Evolutionary conservation across 30 jellyfish, hydroid and myxozoan species (phyloP), one percentile per base, ranked within the genome.

Genomic region (Aurelia aurita complex sp. Pacific): DNA sequence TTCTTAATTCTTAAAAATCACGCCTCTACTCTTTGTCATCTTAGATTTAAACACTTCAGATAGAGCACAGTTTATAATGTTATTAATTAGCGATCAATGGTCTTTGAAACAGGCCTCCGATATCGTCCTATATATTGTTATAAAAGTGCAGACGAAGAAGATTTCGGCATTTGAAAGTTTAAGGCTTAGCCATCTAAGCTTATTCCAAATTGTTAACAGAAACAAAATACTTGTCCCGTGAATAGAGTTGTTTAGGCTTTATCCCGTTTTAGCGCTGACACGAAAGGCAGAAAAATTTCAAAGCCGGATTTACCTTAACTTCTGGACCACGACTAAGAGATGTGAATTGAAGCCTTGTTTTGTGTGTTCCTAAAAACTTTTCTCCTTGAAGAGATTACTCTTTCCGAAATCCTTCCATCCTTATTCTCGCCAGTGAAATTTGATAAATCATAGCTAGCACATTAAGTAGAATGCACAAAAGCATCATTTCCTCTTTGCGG

Each of bases 161-260:
- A 64, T 73, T 73, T 84, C 93, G 93, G 93, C 74, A 84, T 61
- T 77, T 73, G 36, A 84, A 84, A 73, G 83, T 64, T 66, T 64
- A 67, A 42, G 83, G 93, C 74, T 84, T 84, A 84, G 93, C 76
- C 64, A 10, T 3, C 59, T 73, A 84, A 84, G 93, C 93, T 73
- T 73, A 54, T 84, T 84, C 87, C 93, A 84, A 74, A 73, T 73
- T 73, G 93, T 84, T 84, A 73, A 84, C 84, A 73, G 93, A 84
- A 84, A 84, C 87, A 84, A 84, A 77, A 84, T 73, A 84, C 87
- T 12, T 33, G 64, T 59, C 80, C 81, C 43, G 92, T 72, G 92
- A 83, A 83, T 84, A 55, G 93, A 81, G 87, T 84, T 84, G 93
- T 84, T 84, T 73, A 13, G 93, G 18, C 93, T 84, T 72, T 63